Evolutionary conservation across 2,113 vertebrate species (phyloP).

Genomic region (Atherinomorus stipes): DNA sequence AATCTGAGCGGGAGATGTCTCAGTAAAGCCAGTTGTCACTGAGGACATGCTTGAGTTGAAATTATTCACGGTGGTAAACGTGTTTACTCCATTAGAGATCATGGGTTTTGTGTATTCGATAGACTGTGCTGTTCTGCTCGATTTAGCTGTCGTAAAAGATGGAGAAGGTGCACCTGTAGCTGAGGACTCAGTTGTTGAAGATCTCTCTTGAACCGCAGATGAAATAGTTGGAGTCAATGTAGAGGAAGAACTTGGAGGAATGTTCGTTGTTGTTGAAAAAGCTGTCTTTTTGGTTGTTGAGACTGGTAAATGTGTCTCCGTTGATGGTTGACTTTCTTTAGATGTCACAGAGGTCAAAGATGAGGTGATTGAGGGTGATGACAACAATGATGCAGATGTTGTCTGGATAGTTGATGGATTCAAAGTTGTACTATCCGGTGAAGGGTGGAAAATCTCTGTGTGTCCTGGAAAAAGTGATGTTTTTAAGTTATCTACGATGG

Average conservation of each 20-base stretch:
- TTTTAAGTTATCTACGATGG: no score
- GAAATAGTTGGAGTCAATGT: not conserved
- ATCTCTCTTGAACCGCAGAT: not conserved
- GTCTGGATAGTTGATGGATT: not conserved
- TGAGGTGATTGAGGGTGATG: no score
- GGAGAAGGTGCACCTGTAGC: fast-evolving
- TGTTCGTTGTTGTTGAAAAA: no score
- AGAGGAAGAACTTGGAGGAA: no score
- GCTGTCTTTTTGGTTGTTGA: not conserved
- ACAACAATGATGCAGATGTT: not conserved
- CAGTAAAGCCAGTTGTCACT: no score
- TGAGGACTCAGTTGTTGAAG: fast-evolving
- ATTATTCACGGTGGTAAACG: fast-evolving
- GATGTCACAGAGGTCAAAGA: not conserved
- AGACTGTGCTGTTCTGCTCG: not conserved
- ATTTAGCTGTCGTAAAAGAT: no score
- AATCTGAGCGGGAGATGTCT: no score
- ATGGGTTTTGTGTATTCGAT: fast-evolving
- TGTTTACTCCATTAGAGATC: not conserved
- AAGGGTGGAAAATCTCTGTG: no score
- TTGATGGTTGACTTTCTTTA: not conserved
- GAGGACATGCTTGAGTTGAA: no score
- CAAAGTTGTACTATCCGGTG: not conserved
- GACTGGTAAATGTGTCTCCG: not conserved
- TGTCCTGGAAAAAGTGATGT: no score